Evolutionary conservation across 1,140 invertebrate species (phyloP).

Genomic region (Portunus trituberculatus): DNA sequence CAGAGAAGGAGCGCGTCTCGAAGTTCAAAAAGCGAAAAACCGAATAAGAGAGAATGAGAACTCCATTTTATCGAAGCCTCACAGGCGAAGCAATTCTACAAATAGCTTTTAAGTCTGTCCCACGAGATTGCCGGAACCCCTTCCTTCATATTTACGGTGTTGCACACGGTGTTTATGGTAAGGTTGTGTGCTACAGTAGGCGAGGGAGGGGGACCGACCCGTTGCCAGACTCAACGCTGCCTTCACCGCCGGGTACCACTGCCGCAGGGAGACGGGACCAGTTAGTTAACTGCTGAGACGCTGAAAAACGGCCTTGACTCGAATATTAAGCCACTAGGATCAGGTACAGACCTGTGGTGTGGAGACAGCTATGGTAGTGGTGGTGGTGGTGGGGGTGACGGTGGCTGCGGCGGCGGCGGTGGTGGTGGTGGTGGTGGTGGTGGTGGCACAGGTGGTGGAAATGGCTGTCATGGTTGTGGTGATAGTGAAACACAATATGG

Average conservation of each 20-base stretch:
- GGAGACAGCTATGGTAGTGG: neutral
- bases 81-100: slow-evolving; percentile 75
- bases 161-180: slow-evolving; percentile 61
- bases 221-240: neutral
- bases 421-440: neutral
- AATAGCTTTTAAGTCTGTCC: slow-evolving; percentile 75
- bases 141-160: slow-evolving; percentile 72
- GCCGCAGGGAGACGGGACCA: neutral
- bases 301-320: slow-evolving; percentile 50
- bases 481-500: neutral
- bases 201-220: slow-evolving; percentile 14
- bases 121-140: slow-evolving; percentile 66
- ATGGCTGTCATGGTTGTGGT: neutral
- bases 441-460: neutral
- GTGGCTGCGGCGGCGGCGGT: neutral
- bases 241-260: neutral
- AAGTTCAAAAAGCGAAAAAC: slow-evolving; percentile 35
- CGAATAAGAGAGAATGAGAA: neutral
- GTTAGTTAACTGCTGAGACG: slow-evolving; percentile 44
- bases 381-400: neutral
- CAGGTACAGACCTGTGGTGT: neutral
- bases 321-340: slow-evolving; percentile 54
- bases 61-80: slow-evolving; percentile 73
- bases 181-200: slow-evolving; percentile 57
- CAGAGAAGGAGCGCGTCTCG: neutral